Conservation (phyloP, 2,113 vertebrate genomes). For the Pogonocichla stellata region DNA sequence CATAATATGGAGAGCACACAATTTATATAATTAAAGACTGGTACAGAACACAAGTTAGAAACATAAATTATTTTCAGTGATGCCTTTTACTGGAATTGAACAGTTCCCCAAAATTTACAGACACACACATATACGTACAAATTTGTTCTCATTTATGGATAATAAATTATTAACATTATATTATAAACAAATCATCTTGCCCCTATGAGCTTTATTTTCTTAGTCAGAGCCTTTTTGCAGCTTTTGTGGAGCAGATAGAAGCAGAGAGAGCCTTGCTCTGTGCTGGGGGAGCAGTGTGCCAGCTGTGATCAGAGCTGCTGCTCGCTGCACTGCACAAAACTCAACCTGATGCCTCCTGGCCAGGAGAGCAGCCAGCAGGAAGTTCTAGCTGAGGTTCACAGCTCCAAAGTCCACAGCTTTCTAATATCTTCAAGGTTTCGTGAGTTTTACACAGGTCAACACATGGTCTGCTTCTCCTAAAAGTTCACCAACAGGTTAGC, state of each 20-base stretch:
- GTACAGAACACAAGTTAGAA: neutral
- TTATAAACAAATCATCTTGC: constrained; percentile 36
- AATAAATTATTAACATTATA: constrained; percentile 45
- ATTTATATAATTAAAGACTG: neutral
- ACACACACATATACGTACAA: neutral
- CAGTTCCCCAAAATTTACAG: neutral
- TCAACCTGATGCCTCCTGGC: constrained; percentile 54
- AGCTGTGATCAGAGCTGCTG: constrained; percentile 69
- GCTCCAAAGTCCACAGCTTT: constrained; percentile 51
- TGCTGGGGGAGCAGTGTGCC: constrained; percentile 71
- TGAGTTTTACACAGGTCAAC: constrained; percentile 38
- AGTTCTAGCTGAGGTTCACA: constrained; percentile 68
- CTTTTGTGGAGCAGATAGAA: constrained; percentile 51
- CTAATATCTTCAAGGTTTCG: constrained; percentile 62
- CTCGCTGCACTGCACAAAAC: constrained; percentile 38
- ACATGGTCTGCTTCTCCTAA: constrained; percentile 1
- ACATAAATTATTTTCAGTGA: neutral
- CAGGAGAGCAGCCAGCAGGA: constrained; percentile 39
- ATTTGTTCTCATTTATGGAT: constrained; percentile 22
- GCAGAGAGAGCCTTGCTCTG: constrained; percentile 33
- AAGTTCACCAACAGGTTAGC: constrained; percentile 33
- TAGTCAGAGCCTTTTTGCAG: constrained; percentile 11
- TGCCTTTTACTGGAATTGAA: neutral
- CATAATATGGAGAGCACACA: neutral
- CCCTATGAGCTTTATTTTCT: constrained; percentile 13